Evolutionary conservation across 2,113 vertebrate species (phyloP), one percentile per base, ranked within the genome.

Genomic region (Oxygymnocypris stewartii): DNA sequence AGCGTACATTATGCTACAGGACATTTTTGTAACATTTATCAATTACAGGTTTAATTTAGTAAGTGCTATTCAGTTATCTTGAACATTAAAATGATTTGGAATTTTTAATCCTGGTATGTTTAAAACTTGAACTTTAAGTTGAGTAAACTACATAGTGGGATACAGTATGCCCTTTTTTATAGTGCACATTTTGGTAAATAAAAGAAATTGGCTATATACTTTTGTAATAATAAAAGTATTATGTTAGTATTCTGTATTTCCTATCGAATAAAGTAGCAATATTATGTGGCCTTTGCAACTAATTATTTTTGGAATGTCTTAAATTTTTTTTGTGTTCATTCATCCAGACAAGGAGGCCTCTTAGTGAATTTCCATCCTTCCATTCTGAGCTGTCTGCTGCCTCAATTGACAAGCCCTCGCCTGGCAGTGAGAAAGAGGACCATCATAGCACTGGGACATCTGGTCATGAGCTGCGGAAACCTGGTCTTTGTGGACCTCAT

Each of bases 281-380:
- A 25, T 25, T 25, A n/a, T 51, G 18, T 44, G 18, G 23, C n/a
- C 40, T 75, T 47, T 47, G 23, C 40, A 75, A 47, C 23, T 23
- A 23, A 5, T 10, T 49, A 13, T 69, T 54, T 86, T 3, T 2
- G 25, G 23, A n/a, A n/a, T 79, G 25, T 69, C 25, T 79, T n/a
- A 61, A n/a, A 23, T 69, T 57, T 13, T n/a, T 31, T 65, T 23
- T 71, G 5, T 82, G 79, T 82, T 75, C 12, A 77, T 94, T 94
- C 94, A 90, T 94, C n/a, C 90, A 99, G 98, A 95, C 98, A 99
- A 94, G 98, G 98, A 90, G 98, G 98, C 90, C 96, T 99, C 87
- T 91, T 99, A 95, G 98, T 99, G 93, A 99, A 99, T 92, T 99
- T 99, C 93, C 98, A 99, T 89, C 98, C 98, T 92, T 99, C 98